A percentile compares a stretch with the other conserved stretches of the same genome.
Conservation (phyloP, 2,888 invertebrate species). For the Pyrrhosoma nymphula region DNA sequence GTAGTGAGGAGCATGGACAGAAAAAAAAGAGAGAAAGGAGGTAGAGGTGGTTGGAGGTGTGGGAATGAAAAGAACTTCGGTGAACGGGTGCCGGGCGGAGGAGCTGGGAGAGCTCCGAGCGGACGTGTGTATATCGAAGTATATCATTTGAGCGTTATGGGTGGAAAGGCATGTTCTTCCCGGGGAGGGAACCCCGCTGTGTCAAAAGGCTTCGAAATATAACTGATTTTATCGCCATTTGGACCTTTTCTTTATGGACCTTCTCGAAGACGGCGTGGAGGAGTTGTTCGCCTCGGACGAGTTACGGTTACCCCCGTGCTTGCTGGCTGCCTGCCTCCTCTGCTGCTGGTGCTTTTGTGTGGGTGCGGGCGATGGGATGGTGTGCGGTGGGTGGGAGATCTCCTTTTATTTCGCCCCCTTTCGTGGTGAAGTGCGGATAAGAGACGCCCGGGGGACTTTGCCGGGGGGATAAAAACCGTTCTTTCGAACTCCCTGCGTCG, state of each 20-base stretch:
- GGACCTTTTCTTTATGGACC: constrained; percentile 63
- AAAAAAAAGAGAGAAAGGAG: neutral
- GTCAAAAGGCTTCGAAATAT: constrained; percentile 67
- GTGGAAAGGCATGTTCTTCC: constrained; percentile 49
- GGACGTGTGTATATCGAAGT: constrained; percentile 53
- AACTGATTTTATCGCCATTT: constrained; percentile 67
- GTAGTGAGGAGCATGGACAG: neutral
- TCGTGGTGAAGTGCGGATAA: constrained; percentile 39
- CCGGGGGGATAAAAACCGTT: constrained; percentile 39
- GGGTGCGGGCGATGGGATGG: constrained; percentile 19
- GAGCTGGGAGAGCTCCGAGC: neutral
- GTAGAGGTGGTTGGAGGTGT: neutral
- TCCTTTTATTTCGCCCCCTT: constrained; percentile 20
- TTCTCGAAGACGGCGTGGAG: constrained; percentile 43
- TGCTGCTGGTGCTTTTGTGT: constrained; percentile 20
- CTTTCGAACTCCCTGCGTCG: neutral
- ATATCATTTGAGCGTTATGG: constrained; percentile 67
- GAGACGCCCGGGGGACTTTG: neutral
- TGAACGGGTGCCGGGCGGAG: neutral
- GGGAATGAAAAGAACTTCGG: neutral
- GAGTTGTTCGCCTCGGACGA: constrained; percentile 50
- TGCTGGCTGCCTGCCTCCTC: too few species aligned
- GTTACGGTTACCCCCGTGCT: constrained; percentile 44
- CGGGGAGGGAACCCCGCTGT: constrained; percentile 57
- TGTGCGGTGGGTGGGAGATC: neutral